These are phyloP conservation scores for Hipposideros larvatus DNA, from an alignment of 2,797 vertebrate species.

Conservation along the genomic window DNA sequence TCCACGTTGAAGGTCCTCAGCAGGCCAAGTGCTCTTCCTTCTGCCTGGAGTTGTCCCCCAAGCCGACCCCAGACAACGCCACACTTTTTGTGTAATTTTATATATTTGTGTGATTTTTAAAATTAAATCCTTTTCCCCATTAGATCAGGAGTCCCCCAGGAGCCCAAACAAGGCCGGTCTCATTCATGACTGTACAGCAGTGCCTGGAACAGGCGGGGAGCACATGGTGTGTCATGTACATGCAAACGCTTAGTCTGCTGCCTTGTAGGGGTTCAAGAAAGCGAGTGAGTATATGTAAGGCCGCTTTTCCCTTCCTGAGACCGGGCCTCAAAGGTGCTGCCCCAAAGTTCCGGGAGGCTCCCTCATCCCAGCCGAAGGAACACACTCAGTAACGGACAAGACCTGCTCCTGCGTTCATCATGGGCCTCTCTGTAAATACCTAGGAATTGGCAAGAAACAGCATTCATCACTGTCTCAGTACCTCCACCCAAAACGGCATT, in stretches of 20 bases:
- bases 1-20: fast-evolving
- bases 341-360: neutral
- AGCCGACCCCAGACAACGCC: neutral
- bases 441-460: neutral
- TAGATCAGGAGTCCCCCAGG: neutral
- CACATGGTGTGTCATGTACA: fast-evolving
- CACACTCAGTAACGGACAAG: fast-evolving
- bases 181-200: fast-evolving
- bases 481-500: neutral
- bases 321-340: neutral
- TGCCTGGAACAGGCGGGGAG: neutral
- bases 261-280: neutral
- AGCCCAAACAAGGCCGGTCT: neutral
- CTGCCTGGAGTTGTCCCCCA: neutral
- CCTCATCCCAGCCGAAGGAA: neutral
- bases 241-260: neutral
- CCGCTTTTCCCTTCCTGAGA: neutral
- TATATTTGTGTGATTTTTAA: neutral
- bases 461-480: neutral
- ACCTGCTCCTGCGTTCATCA: fast-evolving
- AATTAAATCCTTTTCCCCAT: neutral
- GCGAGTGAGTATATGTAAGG: neutral
- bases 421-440: neutral
- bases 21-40: neutral
- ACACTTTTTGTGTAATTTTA: neutral